Conservation (phyloP, 1,140 invertebrate genomes). For the Triops longicaudatus region DNA sequence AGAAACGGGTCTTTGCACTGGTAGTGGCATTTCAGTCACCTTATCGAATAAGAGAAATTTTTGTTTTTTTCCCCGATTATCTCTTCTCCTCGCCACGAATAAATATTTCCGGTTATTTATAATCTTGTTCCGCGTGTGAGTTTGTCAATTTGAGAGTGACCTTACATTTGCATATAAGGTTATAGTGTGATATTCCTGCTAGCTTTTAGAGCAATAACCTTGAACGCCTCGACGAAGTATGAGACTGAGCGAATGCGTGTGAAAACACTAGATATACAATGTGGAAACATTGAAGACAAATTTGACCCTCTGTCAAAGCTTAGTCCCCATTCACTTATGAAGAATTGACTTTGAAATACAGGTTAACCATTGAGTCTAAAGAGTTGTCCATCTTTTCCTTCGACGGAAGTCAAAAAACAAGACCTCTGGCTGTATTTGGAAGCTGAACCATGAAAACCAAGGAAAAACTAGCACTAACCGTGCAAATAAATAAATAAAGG, state of each 20-base stretch:
- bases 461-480: not conserved
- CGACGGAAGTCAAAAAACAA: not conserved
- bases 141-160: not conserved
- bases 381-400: not conserved
- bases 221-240: not conserved
- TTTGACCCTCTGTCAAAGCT: not conserved
- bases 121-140: not conserved
- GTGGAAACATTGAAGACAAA: not conserved
- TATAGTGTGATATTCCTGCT: conserved; percentile 15
- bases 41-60: not conserved
- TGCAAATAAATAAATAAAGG: not conserved
- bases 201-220: conserved; percentile 10
- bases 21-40: conserved; percentile 14
- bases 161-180: conserved; percentile 5
- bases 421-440: conserved; percentile 14
- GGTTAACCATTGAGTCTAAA: not conserved
- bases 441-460: not conserved
- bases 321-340: not conserved
- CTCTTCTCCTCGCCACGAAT: conserved; percentile 1
- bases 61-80: not conserved
- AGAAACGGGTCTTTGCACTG: conserved; percentile 14
- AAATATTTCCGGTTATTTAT: not conserved
- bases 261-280: not conserved
- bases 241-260: not conserved
- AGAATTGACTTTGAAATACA: not conserved